A percentile compares a stretch with the other conserved stretches of the same genome.
Conservation (phyloP, 2,113 vertebrate genomes). For the Nibea coibor region DNA sequence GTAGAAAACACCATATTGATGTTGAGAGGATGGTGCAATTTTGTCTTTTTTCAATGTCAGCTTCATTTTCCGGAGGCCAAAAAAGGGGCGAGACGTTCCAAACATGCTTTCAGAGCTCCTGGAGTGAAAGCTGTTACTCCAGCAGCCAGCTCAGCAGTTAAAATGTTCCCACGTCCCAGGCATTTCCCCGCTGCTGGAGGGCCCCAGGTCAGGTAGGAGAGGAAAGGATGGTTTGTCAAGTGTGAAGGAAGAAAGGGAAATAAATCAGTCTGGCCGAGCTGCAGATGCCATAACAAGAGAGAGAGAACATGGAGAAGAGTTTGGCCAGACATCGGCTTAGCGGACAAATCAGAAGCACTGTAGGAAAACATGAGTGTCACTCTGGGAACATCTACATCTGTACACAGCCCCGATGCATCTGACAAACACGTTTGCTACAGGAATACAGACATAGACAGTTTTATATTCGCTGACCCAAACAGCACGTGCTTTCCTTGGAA, state of each 20-base stretch:
- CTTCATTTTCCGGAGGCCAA: constrained; percentile 49
- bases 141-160: constrained; percentile 44
- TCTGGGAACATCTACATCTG: constrained; percentile 2
- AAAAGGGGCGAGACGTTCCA: constrained; percentile 37
- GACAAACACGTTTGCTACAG: neutral
- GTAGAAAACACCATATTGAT: neutral
- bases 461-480: neutral
- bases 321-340: neutral
- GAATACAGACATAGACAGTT: neutral
- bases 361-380: neutral
- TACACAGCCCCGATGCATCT: neutral
- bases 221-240: constrained; percentile 41
- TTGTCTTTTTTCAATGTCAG: neutral
- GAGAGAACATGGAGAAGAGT: neutral
- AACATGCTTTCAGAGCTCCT: constrained; percentile 29
- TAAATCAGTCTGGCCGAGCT: constrained; percentile 48
- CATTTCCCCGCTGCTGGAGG: constrained; percentile 11
- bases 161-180: constrained; percentile 44
- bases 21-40: constrained; percentile 19
- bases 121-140: constrained; percentile 22
- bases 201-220: constrained; percentile 42
- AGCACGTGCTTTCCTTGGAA: neutral
- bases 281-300: constrained; percentile 36
- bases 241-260: constrained; percentile 38
- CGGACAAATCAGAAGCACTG: constrained; percentile 18